Evolutionary conservation across 1,140 invertebrate species (phyloP).

Genomic region (Piezodorus guildinii): DNA sequence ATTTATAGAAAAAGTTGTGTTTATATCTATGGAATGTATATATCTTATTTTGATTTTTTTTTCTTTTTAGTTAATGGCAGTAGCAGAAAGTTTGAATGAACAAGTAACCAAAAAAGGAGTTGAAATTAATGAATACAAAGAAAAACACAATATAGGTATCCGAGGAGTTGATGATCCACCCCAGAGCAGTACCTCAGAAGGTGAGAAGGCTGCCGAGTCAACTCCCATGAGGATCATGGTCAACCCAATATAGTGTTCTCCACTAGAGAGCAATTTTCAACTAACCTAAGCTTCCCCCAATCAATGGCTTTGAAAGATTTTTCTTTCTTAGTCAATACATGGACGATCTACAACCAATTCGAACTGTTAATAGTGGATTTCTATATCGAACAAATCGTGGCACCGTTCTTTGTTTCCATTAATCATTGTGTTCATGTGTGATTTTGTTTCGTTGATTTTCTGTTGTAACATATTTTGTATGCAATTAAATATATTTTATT

Average conservation of each 20-base stretch:
- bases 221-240: slow-evolving; percentile 16
- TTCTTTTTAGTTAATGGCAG: slow-evolving; percentile 52
- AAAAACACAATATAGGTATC: slow-evolving; percentile 76
- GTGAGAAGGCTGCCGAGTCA: slow-evolving; percentile 7
- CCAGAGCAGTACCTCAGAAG: not conserved
- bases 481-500: slow-evolving; percentile 13
- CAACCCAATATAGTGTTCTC: slow-evolving; percentile 21
- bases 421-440: not conserved
- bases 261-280: not conserved
- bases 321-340: slow-evolving; percentile 1
- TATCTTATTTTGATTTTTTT: slow-evolving; percentile 16
- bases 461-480: slow-evolving; percentile 13
- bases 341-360: not conserved
- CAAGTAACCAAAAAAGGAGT: slow-evolving; percentile 75
- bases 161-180: slow-evolving; percentile 45
- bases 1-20: too few relatives aligned
- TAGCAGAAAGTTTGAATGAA: slow-evolving; percentile 64
- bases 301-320: not conserved
- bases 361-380: too few relatives aligned
- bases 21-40: too few relatives aligned
- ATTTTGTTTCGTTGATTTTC: not conserved
- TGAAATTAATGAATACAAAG: slow-evolving; percentile 88
- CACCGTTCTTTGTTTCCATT: not conserved
- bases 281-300: not conserved
- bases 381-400: too few relatives aligned